Evolutionary conservation across 2,888 invertebrate genomes (phyloP), one percentile per base, ranked within the genome.

Genomic region (Anoncus sp.): DNA sequence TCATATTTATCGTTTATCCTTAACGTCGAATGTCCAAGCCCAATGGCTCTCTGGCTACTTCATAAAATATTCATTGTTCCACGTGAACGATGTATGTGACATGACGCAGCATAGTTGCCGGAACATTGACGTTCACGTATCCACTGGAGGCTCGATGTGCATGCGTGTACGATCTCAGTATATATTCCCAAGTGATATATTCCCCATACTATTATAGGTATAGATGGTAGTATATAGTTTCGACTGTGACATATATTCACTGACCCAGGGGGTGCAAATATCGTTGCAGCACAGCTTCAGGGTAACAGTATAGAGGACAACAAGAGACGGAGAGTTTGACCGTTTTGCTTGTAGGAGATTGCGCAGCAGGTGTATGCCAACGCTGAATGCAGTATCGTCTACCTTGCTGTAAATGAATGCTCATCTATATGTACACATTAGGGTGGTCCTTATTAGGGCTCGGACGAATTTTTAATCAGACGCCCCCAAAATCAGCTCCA

Each of bases 191-290:
- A 40, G 43, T 60, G 59, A 67, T 51, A 60, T 49, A 59, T 59
- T 45, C 45, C 27, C 43, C 47, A 16, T 45, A 67, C 53, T 2
- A 43, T 55, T 22, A 40, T 27, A 45, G 55, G 6, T 43, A 43
- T 31, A 31, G n/a, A 35, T 18, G 27, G 10, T 27, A 16, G 27
- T 55, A n/a, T 18, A 31, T 47, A 27, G 27, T 55, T 55, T 59
- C 57, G 20, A 22, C 16, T 57, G 47, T 38, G 45, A 62, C 53
- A 62, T 73, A 69, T 67, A 74, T 31, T 66, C 72, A 45, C 49
- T 35, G 69, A 69, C 63, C 69, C 63, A 43, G 47, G 69, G 69
- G 69, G 55, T 22, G 38, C 69, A 69, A 69, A 69, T 57, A 75
- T 35, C 59, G 47, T 59, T 16, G 47, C 31, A 59, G 53, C 40